phyloP scores from a whole-genome alignment of 2,888 invertebrate species.

The Ormyrus labotus region DNA sequence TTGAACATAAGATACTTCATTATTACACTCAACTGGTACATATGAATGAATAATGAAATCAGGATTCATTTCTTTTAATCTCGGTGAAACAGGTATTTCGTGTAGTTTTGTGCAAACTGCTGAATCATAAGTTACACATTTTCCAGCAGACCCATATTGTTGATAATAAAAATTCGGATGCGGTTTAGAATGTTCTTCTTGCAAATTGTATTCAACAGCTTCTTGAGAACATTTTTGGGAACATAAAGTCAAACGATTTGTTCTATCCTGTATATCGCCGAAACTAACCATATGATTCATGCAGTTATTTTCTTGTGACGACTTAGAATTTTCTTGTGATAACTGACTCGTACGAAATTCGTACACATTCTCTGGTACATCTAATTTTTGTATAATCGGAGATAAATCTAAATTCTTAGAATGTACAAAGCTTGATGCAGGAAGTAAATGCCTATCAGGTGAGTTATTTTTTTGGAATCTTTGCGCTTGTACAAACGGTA shows the following conservation, averaged over 20 bases:
- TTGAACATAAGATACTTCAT: neutral
- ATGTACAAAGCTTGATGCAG: slow-evolving; percentile 20
- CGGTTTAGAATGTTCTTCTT: slow-evolving; percentile 22
- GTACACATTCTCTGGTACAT: neutral
- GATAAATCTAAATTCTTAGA: slow-evolving; percentile 35
- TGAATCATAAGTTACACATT: neutral
- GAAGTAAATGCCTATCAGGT: slow-evolving; percentile 35
- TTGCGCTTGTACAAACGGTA: slow-evolving; percentile 25
- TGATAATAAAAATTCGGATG: slow-evolving; percentile 15
- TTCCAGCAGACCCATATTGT: slow-evolving; percentile 8
- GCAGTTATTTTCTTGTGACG: slow-evolving; percentile 10
- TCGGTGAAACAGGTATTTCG: slow-evolving; percentile 3
- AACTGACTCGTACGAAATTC: slow-evolving; percentile 17
- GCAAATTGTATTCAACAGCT: slow-evolving; percentile 20
- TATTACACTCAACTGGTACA: neutral
- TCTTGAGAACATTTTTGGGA: slow-evolving; percentile 55
- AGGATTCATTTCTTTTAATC: neutral
- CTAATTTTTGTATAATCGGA: slow-evolving; percentile 30
- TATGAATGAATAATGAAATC: slow-evolving; percentile 6
- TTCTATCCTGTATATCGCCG: slow-evolving; percentile 53
- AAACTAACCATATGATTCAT: slow-evolving; percentile 48
- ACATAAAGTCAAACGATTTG: slow-evolving; percentile 51
- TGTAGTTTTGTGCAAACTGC: slow-evolving; percentile 1
- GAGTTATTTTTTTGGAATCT: slow-evolving; percentile 19
- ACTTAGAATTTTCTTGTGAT: slow-evolving; percentile 40